Conservation (phyloP, 2,888 invertebrate species). For the Panorpa germanica region DNA sequence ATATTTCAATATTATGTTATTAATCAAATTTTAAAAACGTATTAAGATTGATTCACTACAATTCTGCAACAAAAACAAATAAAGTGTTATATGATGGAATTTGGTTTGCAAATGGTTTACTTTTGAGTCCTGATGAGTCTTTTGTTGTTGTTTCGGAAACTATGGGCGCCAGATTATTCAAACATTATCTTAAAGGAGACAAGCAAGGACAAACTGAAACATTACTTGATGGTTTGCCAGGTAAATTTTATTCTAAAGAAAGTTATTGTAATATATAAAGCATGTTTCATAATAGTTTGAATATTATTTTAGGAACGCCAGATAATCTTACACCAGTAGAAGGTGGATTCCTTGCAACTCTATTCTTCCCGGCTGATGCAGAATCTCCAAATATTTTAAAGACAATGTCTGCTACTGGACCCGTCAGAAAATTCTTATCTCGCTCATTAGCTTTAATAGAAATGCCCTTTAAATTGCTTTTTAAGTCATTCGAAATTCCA, state of each 20-base stretch:
- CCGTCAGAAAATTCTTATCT: conserved; percentile 40
- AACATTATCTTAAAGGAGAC: conserved; percentile 62
- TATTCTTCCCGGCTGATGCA: conserved; percentile 32
- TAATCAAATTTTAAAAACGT: conserved; percentile 8
- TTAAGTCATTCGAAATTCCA: conserved; percentile 44
- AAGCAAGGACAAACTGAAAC: conserved; percentile 63
- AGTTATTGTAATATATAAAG: too few relatives aligned
- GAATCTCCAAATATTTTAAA: conserved; percentile 34
- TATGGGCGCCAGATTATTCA: conserved; percentile 38
- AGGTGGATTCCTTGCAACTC: conserved; percentile 45
- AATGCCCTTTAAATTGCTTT: conserved; percentile 38
- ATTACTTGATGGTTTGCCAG: conserved; percentile 67
- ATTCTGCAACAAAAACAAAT: conserved; percentile 56
- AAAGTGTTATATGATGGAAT: conserved; percentile 56
- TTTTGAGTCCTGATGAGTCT: conserved; percentile 60
- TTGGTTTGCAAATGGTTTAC: conserved; percentile 78
- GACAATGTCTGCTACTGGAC: conserved; percentile 38
- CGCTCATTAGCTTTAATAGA: conserved; percentile 38
- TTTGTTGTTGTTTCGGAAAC: conserved; percentile 69
- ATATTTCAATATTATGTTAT: conserved; percentile 1
- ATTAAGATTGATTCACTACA: conserved; percentile 58
- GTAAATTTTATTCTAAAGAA: conserved; percentile 22
- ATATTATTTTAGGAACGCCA: too few relatives aligned
- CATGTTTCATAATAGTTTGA: too few relatives aligned
- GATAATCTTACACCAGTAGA: conserved; percentile 32